Conservation (phyloP, 2,888 invertebrate genomes). For the Agonum fuliginosum region DNA sequence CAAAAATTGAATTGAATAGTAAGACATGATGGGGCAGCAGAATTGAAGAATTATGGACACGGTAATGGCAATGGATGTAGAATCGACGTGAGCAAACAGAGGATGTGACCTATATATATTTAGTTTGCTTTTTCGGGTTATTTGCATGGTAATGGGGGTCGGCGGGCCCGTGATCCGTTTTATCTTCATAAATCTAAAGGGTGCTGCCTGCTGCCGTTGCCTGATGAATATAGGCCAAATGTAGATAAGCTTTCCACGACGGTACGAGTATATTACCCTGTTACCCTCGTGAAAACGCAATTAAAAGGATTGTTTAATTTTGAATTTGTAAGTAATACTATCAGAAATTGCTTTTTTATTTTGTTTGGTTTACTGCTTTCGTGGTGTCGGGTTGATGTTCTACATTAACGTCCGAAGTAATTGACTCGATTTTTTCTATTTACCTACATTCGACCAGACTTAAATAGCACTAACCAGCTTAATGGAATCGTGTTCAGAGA, state of each 20-base stretch:
- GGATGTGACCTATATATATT: slow-evolving; percentile 44
- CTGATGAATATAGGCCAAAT: slow-evolving; percentile 41
- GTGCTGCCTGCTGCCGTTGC: no score
- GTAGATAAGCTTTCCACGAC: slow-evolving; percentile 19
- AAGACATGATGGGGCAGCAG: no score
- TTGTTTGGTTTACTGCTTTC: slow-evolving; percentile 23
- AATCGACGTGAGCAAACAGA: neutral
- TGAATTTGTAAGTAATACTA: slow-evolving; percentile 40
- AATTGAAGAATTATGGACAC: slow-evolving; percentile 8
- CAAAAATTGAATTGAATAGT: no score
- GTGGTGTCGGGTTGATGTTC: neutral
- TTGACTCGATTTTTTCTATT: neutral
- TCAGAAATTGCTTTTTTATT: slow-evolving; percentile 41
- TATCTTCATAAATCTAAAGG: slow-evolving; percentile 46
- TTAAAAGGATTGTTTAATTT: slow-evolving; percentile 42
- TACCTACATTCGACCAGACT: neutral
- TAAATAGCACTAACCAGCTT: slow-evolving; percentile 1
- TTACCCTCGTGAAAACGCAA: slow-evolving; percentile 33
- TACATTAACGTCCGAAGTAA: neutral
- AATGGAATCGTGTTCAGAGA: neutral
- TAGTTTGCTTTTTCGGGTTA: slow-evolving; percentile 47
- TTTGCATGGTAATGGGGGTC: slow-evolving; percentile 45
- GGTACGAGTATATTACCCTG: neutral
- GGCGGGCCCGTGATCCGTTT: slow-evolving; percentile 34
- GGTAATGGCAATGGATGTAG: neutral